Evolutionary conservation across 2,888 invertebrate species (phyloP).

Genomic region (Drosophila siamana): DNA sequence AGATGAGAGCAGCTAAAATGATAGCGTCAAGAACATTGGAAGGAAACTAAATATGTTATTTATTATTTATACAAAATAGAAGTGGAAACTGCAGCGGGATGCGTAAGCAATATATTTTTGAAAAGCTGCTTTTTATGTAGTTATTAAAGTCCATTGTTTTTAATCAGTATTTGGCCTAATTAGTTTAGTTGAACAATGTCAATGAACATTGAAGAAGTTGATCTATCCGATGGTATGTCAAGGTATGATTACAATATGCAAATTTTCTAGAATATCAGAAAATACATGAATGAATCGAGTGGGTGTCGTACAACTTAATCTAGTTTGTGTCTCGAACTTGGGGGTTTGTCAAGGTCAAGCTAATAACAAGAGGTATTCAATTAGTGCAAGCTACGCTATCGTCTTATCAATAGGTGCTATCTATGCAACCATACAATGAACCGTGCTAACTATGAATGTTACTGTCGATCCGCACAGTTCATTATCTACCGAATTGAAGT

Average conservation of each 20-base stretch:
- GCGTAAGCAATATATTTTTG: background rate
- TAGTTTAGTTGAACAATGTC: background rate
- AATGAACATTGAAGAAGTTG: background rate
- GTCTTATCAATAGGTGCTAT: constrained; percentile 26
- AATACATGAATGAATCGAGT: background rate
- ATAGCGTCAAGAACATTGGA: too few species aligned
- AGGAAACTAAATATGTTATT: too few species aligned
- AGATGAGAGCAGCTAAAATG: too few species aligned
- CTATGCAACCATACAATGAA: background rate
- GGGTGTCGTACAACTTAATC: background rate
- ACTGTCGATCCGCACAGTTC: background rate
- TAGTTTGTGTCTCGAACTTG: constrained; percentile 1
- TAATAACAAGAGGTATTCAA: constrained; percentile 9
- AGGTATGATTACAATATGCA: background rate
- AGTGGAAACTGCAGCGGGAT: background rate
- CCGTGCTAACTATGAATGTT: constrained; percentile 1
- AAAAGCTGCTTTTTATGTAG: too few species aligned
- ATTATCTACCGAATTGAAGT: constrained; percentile 3
- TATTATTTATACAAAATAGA: background rate
- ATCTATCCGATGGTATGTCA: background rate
- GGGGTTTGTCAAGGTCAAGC: constrained; percentile 11
- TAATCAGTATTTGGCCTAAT: too few species aligned
- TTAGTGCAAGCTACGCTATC: constrained; percentile 19
- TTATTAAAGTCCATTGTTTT: too few species aligned
- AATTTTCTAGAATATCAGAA: background rate